Evolutionary conservation across 2,888 invertebrate genomes (phyloP).

Genomic region (Drosophila meridionalis): DNA sequence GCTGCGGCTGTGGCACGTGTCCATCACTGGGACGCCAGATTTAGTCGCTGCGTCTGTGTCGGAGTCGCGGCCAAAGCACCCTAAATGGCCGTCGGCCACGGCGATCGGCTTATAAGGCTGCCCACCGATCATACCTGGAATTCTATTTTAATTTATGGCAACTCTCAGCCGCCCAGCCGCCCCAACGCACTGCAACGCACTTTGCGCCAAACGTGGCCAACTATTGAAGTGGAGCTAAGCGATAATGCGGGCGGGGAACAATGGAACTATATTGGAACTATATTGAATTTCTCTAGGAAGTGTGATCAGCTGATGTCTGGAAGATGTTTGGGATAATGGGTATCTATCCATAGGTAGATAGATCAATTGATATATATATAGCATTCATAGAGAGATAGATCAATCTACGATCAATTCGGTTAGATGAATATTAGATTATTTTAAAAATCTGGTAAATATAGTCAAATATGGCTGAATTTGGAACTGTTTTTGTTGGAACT

Average conservation of each 20-base stretch:
- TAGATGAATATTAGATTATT: too few species aligned
- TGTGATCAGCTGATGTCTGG: not conserved
- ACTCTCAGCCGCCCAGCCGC: slow-evolving; percentile 23
- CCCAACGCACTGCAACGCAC: slow-evolving; percentile 33
- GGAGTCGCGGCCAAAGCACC: slow-evolving; percentile 41
- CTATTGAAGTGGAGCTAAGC: slow-evolving; percentile 54
- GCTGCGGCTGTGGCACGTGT: slow-evolving; percentile 63
- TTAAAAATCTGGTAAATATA: too few species aligned
- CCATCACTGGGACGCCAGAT: slow-evolving; percentile 53
- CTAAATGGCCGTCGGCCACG: slow-evolving; percentile 60
- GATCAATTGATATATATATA: not conserved
- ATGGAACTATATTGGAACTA: not conserved
- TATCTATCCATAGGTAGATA: not conserved
- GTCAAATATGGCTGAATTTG: too few species aligned
- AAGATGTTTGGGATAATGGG: not conserved
- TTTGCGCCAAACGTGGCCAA: slow-evolving; percentile 53
- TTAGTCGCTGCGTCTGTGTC: slow-evolving; percentile 40
- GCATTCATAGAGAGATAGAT: too few species aligned
- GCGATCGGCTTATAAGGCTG: slow-evolving; percentile 64
- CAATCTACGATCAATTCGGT: too few species aligned
- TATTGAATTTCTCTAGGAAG: not conserved
- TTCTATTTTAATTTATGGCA: slow-evolving; percentile 70
- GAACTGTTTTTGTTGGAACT: too few species aligned
- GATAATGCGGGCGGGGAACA: not conserved
- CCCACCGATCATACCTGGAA: slow-evolving; percentile 68